A percentile compares a stretch with the other conserved stretches of the same genome.
Evolutionary conservation across 30 jellyfish, hydroid and myxozoan genomes (phyloP).

Genomic region (Pelagia noctiluca): DNA sequence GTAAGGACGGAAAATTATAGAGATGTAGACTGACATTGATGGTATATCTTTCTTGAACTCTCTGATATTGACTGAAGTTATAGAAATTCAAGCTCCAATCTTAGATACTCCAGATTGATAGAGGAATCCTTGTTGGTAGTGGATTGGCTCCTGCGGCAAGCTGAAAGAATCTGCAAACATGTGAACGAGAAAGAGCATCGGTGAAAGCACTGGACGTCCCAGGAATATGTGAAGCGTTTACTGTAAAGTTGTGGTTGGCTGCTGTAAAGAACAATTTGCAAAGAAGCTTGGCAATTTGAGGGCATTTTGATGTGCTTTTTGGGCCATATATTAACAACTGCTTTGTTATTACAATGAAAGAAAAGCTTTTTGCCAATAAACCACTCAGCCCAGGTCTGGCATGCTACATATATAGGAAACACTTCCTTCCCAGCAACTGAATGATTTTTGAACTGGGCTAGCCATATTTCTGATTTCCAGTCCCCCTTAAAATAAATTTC

Average conservation of each 20-base stretch:
- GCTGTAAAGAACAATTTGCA: neutral
- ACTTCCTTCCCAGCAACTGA: conserved; percentile 24
- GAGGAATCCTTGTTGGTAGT: neutral
- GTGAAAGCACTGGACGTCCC: neutral
- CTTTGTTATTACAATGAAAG: conserved; percentile 27
- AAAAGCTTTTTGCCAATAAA: neutral
- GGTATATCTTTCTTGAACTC: conserved; percentile 5
- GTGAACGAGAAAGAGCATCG: neutral
- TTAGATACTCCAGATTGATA: too few species aligned
- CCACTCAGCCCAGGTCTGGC: conserved; percentile 1
- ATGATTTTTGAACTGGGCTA: neutral
- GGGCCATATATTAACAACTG: neutral
- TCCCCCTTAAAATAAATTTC: neutral
- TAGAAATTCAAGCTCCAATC: neutral
- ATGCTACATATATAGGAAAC: conserved; percentile 16
- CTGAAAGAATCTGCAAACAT: neutral
- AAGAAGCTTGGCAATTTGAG: neutral
- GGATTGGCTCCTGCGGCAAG: neutral
- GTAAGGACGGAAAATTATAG: neutral
- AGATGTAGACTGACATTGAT: neutral
- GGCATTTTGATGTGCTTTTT: neutral
- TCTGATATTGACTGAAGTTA: neutral
- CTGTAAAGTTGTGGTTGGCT: neutral
- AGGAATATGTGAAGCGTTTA: neutral
- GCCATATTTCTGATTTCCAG: conserved; percentile 36